These are phyloP conservation scores for Pteromalus puparum DNA, from an alignment of 1,140 invertebrate genomes.

Conservation along the genomic window DNA sequence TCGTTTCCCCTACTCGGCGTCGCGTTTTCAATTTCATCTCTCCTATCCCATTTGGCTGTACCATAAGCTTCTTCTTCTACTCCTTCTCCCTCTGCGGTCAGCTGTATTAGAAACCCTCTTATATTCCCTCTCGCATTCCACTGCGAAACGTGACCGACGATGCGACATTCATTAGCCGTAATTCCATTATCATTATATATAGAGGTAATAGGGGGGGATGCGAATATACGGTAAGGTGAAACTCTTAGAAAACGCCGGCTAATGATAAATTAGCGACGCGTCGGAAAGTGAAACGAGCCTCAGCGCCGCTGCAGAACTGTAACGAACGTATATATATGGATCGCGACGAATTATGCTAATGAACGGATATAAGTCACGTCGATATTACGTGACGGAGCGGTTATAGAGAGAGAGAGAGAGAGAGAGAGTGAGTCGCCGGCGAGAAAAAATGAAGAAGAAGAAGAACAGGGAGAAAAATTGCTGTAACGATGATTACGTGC, in stretches of 20 bases:
- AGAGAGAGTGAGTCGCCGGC: no score
- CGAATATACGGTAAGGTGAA: background rate
- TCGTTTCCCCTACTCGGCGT: background rate
- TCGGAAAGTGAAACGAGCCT: background rate
- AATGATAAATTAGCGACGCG: background rate
- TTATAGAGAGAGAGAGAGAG: no score
- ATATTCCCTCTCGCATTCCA: background rate
- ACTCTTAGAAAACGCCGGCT: background rate
- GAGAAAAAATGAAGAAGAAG: no score
- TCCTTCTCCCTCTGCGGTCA: background rate
- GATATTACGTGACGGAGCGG: no score
- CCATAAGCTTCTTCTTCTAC: background rate
- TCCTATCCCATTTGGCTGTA: background rate
- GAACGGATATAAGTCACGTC: background rate
- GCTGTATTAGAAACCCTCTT: background rate
- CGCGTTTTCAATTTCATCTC: background rate
- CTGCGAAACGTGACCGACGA: slow-evolving; percentile 55
- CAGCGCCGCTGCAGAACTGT: background rate
- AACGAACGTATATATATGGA: background rate
- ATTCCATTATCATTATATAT: slow-evolving; percentile 48
- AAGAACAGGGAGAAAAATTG: background rate
- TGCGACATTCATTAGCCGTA: slow-evolving; percentile 50
- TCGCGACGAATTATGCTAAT: background rate
- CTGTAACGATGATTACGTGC: no score
- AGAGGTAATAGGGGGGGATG: background rate